A percentile compares a stretch with the other conserved stretches of the same genome.
These are phyloP conservation scores for Opisthograptis luteolata DNA, from an alignment of 2,888 invertebrate species.

Conservation along the genomic window DNA sequence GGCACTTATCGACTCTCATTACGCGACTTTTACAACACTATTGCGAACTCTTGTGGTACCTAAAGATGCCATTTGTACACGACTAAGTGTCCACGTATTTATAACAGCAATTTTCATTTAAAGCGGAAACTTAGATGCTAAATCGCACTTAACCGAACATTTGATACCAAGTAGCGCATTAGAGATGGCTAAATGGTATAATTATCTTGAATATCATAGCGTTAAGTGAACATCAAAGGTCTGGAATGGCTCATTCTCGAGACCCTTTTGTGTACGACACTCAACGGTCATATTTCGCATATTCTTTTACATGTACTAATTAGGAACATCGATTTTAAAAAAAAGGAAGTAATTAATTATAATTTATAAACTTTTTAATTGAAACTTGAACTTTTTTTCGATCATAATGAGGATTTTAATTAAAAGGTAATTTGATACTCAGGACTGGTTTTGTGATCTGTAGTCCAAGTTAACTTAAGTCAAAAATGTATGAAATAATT, in stretches of 20 bases:
- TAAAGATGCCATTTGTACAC: slow-evolving; percentile 11
- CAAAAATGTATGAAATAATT: too few relatives aligned
- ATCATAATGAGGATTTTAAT: slow-evolving; percentile 27
- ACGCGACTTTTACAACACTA: slow-evolving; percentile 12
- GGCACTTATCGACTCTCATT: slow-evolving; percentile 25
- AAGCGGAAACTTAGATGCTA: slow-evolving; percentile 24
- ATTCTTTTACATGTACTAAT: slow-evolving; percentile 9
- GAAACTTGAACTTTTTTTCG: slow-evolving; percentile 27
- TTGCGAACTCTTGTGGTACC: slow-evolving; percentile 7
- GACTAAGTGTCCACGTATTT: slow-evolving; percentile 15
- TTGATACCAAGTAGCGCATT: slow-evolving; percentile 32
- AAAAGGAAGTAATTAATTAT: too few relatives aligned
- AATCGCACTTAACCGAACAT: slow-evolving; percentile 29
- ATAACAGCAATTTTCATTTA: slow-evolving; percentile 30
- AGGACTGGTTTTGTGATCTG: too few relatives aligned
- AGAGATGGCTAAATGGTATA: slow-evolving; percentile 36
- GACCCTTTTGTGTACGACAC: slow-evolving; percentile 23
- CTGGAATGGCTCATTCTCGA: slow-evolving; percentile 31
- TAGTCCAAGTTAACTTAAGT: too few relatives aligned
- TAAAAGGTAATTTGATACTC: slow-evolving; percentile 13
- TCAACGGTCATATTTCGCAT: slow-evolving; percentile 10
- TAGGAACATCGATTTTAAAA: too few relatives aligned
- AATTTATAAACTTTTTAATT: slow-evolving; percentile 16
- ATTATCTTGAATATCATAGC: slow-evolving; percentile 37
- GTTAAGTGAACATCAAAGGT: slow-evolving; percentile 28